These are phyloP conservation scores for Anser brachyrhynchus DNA, from an alignment of 2,113 vertebrate species.

Conservation along the genomic window DNA sequence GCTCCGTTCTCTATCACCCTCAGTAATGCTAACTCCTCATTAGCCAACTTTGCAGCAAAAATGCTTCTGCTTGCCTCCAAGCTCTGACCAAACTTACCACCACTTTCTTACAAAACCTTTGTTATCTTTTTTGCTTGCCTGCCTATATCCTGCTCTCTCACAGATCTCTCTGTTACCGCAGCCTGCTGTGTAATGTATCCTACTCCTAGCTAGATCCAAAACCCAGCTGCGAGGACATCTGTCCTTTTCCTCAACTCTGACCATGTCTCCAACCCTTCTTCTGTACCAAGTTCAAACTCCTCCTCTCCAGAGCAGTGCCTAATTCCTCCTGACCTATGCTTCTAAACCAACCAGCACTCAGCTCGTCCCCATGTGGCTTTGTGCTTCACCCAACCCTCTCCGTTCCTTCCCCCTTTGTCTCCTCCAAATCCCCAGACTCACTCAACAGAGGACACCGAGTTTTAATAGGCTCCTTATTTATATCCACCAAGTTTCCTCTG, in stretches of 20 bases:
- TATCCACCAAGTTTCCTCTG: neutral
- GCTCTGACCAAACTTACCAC: neutral
- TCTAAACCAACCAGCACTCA: neutral
- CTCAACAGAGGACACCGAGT: neutral
- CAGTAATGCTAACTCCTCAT: neutral
- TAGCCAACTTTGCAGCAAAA: neutral
- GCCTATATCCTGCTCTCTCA: neutral
- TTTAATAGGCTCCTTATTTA: conserved; percentile 6
- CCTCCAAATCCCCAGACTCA: neutral
- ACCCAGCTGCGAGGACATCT: neutral
- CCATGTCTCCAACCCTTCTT: neutral
- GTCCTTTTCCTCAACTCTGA: conserved; percentile 32
- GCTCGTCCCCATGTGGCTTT: neutral
- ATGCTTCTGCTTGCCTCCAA: neutral
- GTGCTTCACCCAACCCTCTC: neutral
- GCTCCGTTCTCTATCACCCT: neutral
- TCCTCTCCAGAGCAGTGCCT: neutral
- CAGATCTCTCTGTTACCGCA: neutral
- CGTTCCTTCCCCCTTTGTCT: neutral
- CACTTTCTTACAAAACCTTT: neutral
- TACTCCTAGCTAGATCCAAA: neutral
- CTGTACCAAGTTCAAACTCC: conserved; percentile 17
- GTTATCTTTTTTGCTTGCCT: neutral
- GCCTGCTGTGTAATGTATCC: neutral
- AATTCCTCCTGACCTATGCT: neutral